Conservation (phyloP, 1,140 invertebrate species). For the Phymastichus coffea region DNA sequence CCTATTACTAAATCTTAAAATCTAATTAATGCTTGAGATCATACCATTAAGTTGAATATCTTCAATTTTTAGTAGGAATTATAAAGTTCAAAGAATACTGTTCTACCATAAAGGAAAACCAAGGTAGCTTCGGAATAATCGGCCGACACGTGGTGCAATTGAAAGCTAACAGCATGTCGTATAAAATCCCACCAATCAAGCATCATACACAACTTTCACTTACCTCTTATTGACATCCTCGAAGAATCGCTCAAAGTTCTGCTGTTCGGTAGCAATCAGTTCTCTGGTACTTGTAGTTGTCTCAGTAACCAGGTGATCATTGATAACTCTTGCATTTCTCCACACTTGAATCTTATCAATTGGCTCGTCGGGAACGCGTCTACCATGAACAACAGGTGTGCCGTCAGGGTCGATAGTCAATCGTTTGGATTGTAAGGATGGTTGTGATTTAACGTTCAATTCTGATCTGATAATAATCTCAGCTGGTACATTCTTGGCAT, state of each 20-base stretch:
- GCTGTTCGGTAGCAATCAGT: constrained; percentile 17
- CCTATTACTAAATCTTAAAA: too few species aligned
- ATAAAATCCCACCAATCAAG: too few species aligned
- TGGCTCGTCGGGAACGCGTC: constrained; percentile 79
- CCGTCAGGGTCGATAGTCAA: constrained; percentile 64
- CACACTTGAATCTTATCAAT: constrained; percentile 75
- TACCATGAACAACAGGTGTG: constrained; percentile 76
- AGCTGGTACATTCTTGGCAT: constrained; percentile 59
- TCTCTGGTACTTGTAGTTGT: neutral
- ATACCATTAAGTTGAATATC: too few species aligned
- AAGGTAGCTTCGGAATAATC: too few species aligned
- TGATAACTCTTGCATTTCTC: constrained; percentile 84
- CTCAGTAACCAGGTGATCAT: constrained; percentile 69
- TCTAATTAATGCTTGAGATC: too few species aligned
- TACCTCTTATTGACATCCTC: constrained; percentile 50
- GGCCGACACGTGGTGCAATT: too few species aligned
- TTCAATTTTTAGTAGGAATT: too few species aligned
- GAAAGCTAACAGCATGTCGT: too few species aligned
- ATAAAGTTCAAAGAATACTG: too few species aligned
- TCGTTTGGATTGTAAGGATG: constrained; percentile 49
- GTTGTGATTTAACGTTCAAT: constrained; percentile 45
- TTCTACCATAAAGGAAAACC: too few species aligned
- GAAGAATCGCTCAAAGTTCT: constrained; percentile 46
- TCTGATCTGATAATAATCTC: constrained; percentile 68
- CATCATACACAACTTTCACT: neutral